Percentiles rank a stretch among this genome's conserved stretches.
These are phyloP conservation scores for Drosophila silvestris DNA, from an alignment of 2,888 invertebrate species.

Conservation along the genomic window DNA sequence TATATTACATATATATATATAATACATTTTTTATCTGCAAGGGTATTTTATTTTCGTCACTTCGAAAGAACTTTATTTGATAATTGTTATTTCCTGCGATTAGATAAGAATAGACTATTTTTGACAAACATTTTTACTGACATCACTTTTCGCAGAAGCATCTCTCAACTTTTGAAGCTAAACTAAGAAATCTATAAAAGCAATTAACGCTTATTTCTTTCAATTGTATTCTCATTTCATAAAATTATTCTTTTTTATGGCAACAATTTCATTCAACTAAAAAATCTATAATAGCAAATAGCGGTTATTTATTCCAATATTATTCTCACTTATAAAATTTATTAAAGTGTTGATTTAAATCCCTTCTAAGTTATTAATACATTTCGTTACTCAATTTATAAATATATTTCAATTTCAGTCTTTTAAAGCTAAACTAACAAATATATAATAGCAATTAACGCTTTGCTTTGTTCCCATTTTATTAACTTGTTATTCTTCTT, in stretches of 20 bases:
- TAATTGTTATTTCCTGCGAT: slow-evolving; percentile 8
- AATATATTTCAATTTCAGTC: not conserved
- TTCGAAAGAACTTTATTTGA: not conserved
- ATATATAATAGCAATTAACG: too few relatives aligned
- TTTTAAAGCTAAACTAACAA: not conserved
- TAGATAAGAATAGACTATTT: slow-evolving; percentile 35
- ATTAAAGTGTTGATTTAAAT: not conserved
- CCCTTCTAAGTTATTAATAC: not conserved
- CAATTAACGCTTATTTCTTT: too few relatives aligned
- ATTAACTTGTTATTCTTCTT: not conserved
- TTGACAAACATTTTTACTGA: slow-evolving; percentile 1
- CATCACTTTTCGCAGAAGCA: slow-evolving; percentile 1
- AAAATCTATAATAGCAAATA: not conserved
- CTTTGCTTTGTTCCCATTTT: not conserved
- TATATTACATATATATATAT: too few relatives aligned
- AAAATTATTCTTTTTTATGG: not conserved
- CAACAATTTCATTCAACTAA: not conserved
- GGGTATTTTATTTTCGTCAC: not conserved
- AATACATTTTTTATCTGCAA: not conserved
- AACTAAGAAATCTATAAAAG: not conserved
- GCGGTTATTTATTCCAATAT: not conserved
- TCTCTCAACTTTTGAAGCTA: not conserved
- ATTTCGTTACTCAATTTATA: not conserved
- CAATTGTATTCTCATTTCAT: not conserved
- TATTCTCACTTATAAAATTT: not conserved